A percentile compares a stretch with the other conserved stretches of the same genome.
phyloP scores from a whole-genome alignment of 2,888 invertebrate species.

The Drosophila mettleri region DNA sequence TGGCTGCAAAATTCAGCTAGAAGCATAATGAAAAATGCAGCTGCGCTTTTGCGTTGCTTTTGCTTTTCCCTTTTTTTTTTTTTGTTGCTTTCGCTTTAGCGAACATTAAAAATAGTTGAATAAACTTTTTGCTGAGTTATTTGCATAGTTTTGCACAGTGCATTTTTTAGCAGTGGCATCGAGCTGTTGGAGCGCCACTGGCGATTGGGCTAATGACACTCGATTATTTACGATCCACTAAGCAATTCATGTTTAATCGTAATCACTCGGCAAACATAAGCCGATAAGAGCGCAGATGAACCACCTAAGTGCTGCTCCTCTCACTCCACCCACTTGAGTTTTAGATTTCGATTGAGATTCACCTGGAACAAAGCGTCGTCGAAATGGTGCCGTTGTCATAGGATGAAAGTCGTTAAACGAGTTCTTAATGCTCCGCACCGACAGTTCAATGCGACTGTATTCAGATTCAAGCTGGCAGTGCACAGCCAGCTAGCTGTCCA shows the following conservation, averaged over 20 bases:
- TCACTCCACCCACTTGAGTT: constrained; percentile 11
- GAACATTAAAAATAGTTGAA: constrained; percentile 67
- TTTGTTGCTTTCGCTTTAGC: constrained; percentile 54
- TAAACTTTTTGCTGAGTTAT: constrained; percentile 64
- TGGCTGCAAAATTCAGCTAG: constrained; percentile 54
- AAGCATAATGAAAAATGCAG: constrained; percentile 70
- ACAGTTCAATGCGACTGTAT: constrained; percentile 53
- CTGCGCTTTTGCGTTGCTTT: constrained; percentile 61
- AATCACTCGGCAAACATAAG: constrained; percentile 62
- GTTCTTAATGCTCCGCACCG: constrained; percentile 59
- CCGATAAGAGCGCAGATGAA: constrained; percentile 61
- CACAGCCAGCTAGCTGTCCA: neutral
- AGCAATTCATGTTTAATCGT: constrained; percentile 71
- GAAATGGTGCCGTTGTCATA: constrained; percentile 14
- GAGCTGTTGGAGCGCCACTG: constrained; percentile 21
- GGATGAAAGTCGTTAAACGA: constrained; percentile 60
- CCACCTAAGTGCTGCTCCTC: constrained; percentile 36
- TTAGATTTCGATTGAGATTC: constrained; percentile 25
- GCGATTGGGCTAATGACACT: constrained; percentile 62
- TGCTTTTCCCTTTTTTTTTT: constrained; percentile 59
- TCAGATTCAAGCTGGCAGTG: constrained; percentile 27
- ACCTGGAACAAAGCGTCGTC: constrained; percentile 24
- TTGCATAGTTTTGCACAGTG: constrained; percentile 63
- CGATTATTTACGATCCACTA: constrained; percentile 71
- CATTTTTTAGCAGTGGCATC: constrained; percentile 37